These are phyloP conservation scores for Vicugna pacos DNA, from an alignment of 2,113 vertebrate species.

Conservation along the genomic window DNA sequence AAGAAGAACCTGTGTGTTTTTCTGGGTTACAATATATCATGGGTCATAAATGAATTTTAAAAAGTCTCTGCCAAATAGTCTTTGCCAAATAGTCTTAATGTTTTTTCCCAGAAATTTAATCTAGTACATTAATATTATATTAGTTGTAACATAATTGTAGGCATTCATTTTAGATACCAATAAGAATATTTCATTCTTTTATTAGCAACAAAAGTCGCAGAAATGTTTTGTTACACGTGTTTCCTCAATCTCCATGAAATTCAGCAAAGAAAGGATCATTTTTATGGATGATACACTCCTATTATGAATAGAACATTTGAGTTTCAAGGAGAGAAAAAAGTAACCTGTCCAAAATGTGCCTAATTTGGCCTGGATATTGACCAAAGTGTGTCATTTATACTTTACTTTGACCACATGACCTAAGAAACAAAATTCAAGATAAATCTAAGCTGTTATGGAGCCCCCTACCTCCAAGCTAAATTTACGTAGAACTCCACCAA, in stretches of 20 bases:
- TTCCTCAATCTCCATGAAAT: not conserved
- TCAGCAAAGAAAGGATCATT: not conserved
- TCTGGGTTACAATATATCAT: not conserved
- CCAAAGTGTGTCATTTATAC: not conserved
- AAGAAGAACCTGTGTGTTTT: not conserved
- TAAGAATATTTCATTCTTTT: not conserved
- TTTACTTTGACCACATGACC: not conserved
- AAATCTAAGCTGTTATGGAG: not conserved
- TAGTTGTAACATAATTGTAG: not conserved
- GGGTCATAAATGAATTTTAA: not conserved
- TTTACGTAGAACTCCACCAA: not conserved
- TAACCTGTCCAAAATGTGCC: not conserved
- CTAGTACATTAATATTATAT: not conserved
- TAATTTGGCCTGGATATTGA: not conserved
- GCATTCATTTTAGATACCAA: not conserved
- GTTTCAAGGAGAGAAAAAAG: not conserved
- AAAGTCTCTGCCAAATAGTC: not conserved
- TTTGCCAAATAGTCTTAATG: not conserved
- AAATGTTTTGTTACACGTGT: not conserved
- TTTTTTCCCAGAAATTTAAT: conserved; percentile 15
- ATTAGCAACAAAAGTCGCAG: not conserved
- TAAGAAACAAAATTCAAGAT: not conserved
- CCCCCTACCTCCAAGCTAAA: not conserved
- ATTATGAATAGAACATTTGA: not conserved
- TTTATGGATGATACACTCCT: not conserved